Evolutionary conservation across 1,140 invertebrate species (phyloP), one percentile per base, ranked within the genome.

Genomic region (Apolygus lucorum): DNA sequence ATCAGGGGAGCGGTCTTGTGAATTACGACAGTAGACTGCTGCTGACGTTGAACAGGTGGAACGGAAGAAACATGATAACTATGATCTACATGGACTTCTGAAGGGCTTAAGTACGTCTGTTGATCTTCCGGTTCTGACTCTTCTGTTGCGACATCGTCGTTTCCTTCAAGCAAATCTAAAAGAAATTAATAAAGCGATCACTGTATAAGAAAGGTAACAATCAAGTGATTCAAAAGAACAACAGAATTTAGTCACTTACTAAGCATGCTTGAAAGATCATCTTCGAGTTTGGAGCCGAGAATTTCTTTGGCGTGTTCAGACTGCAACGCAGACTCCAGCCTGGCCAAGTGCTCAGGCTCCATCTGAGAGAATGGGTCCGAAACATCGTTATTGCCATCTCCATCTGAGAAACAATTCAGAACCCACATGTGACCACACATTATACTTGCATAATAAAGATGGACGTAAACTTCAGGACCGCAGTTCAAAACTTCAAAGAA

Each of bases 261-360:
- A 63, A 82, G 77, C 81, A 83, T 82, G 26, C 28, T 66, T 29
- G 79, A 79, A 52, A 83, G 79, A 75, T 83, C 83, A n/a, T 70
- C 73, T 27, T 79, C 80, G 42, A 84, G 80, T 76, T 83, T 84
- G 74, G 83, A 82, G 28, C 83, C 83, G 25, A 86, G 77, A 69
- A 86, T 82, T 74, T 84, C 81, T 69, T 82, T 83, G 1, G 83
- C 84, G 72, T 85, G 80, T 77, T 85, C 84, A 25, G 83, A 85
- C 69, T 83, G 81, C 1, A 86, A 72, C 25, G 83, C 83, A 63
- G 82, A 83, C 74, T 85, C 84, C 29, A 85, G 74, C 70, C 80
- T 78, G 72, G 82, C 80, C 68, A 86, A 74, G 49, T 85, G 82
- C 72, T 85, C 84, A 54, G 82, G 81, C 76, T 84, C 82, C 77